phyloP scores from a whole-genome alignment of 1,140 invertebrate species.

The Drosophila pseudoobscura region DNA sequence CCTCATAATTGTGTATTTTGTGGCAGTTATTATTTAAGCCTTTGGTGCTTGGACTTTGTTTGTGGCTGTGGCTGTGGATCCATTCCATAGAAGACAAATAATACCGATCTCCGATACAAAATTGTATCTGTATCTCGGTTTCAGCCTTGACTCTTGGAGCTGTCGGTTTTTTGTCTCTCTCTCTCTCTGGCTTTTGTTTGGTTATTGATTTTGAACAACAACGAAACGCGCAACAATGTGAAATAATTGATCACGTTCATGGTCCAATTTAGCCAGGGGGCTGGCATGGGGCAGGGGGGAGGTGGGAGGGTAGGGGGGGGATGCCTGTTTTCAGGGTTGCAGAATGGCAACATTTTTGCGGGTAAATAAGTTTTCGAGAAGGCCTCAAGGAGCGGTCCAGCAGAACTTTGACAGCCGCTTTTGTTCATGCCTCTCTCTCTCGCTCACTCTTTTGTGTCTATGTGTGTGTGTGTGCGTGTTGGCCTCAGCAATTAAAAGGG shows the following conservation, averaged over 20 bases:
- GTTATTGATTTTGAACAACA: conserved; percentile 70
- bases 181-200: conserved; percentile 38
- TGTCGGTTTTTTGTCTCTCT: background rate
- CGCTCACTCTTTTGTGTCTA: conserved; percentile 9
- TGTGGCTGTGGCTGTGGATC: background rate
- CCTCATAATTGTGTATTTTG: conserved; percentile 65
- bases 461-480: conserved; percentile 36
- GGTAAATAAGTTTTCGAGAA: conserved; percentile 17
- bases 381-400: conserved; percentile 19
- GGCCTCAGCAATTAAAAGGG: conserved; percentile 61
- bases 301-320: conserved; percentile 17
- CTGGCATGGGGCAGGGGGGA: background rate
- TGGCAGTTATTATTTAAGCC: conserved; percentile 76
- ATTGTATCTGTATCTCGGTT: conserved; percentile 8
- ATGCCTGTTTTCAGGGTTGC: conserved; percentile 50
- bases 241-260: conserved; percentile 81
- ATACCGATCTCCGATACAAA: conserved; percentile 12
- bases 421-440: background rate
- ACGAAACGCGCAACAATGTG: conserved; percentile 67
- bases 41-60: conserved; percentile 45
- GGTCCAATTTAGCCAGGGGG: conserved; percentile 56
- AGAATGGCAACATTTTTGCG: conserved; percentile 15
- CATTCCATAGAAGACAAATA: conserved; percentile 42
- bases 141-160: conserved; percentile 71
- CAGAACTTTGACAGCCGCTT: conserved; percentile 44